These are phyloP conservation scores for Bellardia bayeri DNA, from an alignment of 2,888 invertebrate species.

Conservation along the genomic window DNA sequence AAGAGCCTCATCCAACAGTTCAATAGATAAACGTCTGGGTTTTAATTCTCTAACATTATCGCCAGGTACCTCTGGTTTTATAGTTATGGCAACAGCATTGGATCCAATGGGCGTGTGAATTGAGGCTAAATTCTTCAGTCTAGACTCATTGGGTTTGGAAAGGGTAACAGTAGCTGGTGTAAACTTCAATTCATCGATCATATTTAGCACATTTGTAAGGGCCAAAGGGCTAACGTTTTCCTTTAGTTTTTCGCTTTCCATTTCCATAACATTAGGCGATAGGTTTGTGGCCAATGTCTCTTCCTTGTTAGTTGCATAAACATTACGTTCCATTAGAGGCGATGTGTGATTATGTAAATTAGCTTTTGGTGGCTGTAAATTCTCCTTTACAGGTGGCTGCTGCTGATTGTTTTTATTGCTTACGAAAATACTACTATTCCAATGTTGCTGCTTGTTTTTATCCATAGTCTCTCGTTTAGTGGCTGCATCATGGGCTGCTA, in stretches of 20 bases:
- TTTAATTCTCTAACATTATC: slow-evolving; percentile 74
- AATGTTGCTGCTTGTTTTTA: slow-evolving; percentile 41
- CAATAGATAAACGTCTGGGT: slow-evolving; percentile 78
- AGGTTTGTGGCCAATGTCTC: slow-evolving; percentile 39
- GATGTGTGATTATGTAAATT: slow-evolving; percentile 72
- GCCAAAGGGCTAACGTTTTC: slow-evolving; percentile 85
- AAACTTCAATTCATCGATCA: slow-evolving; percentile 83
- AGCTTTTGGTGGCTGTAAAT: slow-evolving; percentile 32
- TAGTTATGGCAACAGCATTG: slow-evolving; percentile 21
- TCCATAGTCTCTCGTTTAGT: slow-evolving; percentile 31
- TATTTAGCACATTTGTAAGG: slow-evolving; percentile 79
- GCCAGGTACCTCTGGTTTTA: slow-evolving; percentile 1
- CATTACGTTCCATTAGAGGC: slow-evolving; percentile 79
- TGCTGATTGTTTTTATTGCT: slow-evolving; percentile 48
- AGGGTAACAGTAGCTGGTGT: slow-evolving; percentile 79
- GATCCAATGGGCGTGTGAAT: slow-evolving; percentile 80
- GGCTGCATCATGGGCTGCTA: slow-evolving; percentile 51
- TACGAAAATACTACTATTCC: slow-evolving; percentile 45
- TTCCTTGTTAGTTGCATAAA: slow-evolving; percentile 56
- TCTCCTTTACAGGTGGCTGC: slow-evolving; percentile 14
- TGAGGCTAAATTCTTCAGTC: slow-evolving; percentile 79
- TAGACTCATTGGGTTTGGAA: slow-evolving; percentile 56
- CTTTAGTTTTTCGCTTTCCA: slow-evolving; percentile 77
- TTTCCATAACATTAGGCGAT: slow-evolving; percentile 45
- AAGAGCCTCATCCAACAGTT: slow-evolving; percentile 45